Percentiles rank a stretch among this genome's conserved stretches.
Evolutionary conservation across 2,113 vertebrate genomes (phyloP).

Genomic region (Eulemur macaco): DNA sequence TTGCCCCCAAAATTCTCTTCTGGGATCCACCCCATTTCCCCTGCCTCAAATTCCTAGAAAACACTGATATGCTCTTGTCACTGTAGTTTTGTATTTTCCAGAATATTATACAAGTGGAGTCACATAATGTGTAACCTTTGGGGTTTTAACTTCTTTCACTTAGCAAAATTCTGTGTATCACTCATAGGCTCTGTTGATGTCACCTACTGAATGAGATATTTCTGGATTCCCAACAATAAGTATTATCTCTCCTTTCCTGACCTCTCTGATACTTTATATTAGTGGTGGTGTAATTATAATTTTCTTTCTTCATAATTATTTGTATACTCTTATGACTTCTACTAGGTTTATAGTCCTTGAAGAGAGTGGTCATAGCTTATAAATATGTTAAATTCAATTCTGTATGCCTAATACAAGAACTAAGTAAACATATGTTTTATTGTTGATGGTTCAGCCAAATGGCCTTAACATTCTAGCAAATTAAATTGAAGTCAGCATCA

Average conservation of each 20-base stretch:
- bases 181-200: neutral
- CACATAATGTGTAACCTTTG: neutral
- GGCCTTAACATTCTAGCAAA: constrained; percentile 41
- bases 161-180: neutral
- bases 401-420: neutral
- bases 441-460: constrained; percentile 56
- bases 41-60: neutral
- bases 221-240: neutral
- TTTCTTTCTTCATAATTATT: constrained; percentile 25
- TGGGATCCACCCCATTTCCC: neutral
- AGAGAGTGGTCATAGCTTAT: neutral
- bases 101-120: neutral
- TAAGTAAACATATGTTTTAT: constrained; percentile 62
- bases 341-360: constrained; percentile 1
- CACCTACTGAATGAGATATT: neutral
- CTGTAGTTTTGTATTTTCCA: neutral
- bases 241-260: neutral
- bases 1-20: neutral
- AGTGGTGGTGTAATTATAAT: neutral
- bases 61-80: neutral
- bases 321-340: neutral
- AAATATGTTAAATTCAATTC: constrained; percentile 12
- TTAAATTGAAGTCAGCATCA: constrained; percentile 45
- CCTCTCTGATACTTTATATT: neutral
- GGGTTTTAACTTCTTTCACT: neutral